Conservation (phyloP, 2,888 invertebrate genomes). For the Catocala fraxini region DNA sequence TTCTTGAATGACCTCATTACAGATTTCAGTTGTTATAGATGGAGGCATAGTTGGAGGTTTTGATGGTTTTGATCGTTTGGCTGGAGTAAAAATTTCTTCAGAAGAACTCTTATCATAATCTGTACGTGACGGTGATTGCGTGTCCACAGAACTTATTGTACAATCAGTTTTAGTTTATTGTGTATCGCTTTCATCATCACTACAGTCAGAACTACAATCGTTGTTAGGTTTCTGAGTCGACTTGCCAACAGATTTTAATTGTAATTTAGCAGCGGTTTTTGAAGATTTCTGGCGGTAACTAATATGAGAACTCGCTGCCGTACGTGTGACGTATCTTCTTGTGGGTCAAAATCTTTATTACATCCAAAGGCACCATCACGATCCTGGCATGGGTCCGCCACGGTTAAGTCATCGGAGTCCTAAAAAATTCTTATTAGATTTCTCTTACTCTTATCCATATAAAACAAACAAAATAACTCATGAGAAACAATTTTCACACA, state of each 20-base stretch:
- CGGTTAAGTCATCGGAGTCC: no score
- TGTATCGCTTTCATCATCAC: slow-evolving; percentile 14
- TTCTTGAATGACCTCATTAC: no score
- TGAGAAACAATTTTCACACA: slow-evolving; percentile 2
- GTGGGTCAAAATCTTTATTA: slow-evolving; percentile 17
- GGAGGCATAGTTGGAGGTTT: slow-evolving; percentile 1
- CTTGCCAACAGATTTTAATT: no score
- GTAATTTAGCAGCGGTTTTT: background rate
- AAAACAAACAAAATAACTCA: slow-evolving; percentile 11
- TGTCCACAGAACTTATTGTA: slow-evolving; percentile 1
- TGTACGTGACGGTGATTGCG: background rate
- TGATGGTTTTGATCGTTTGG: slow-evolving; percentile 5
- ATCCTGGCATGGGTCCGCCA: slow-evolving; percentile 11
- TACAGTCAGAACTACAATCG: background rate
- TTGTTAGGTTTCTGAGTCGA: background rate
- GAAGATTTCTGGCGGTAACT: slow-evolving; percentile 10
- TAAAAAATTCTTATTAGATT: no score
- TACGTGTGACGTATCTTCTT: slow-evolving; percentile 6
- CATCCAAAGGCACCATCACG: slow-evolving; percentile 16
- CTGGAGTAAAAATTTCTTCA: background rate
- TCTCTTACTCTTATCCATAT: slow-evolving; percentile 10
- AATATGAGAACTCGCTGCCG: background rate
- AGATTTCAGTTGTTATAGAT: no score
- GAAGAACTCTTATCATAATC: no score
- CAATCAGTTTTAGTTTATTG: slow-evolving; percentile 3